Percentiles rank a stretch among this genome's conserved stretches.
phyloP scores from a whole-genome alignment of 2,888 invertebrate genomes.

The Acanthosoma haemorrhoidale region DNA sequence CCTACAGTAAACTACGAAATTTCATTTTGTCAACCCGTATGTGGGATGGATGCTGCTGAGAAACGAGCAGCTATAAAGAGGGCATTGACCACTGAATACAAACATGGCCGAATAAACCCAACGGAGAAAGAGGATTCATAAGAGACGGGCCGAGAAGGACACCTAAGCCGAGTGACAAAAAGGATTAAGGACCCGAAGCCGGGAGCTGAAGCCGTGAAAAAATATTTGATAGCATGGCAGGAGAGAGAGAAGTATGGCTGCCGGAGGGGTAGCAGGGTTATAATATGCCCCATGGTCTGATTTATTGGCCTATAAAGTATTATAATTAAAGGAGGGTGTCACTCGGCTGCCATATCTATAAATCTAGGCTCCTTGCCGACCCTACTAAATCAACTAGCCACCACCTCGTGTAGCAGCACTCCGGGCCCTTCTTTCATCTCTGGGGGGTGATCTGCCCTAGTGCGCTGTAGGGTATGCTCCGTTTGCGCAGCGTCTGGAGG shows the following conservation, averaged over 20 bases:
- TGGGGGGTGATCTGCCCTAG: neutral
- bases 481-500: too few relatives aligned
- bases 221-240: constrained; percentile 4
- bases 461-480: too few relatives aligned
- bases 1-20: too few relatives aligned
- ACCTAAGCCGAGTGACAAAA: constrained; percentile 1
- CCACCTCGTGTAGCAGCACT: constrained; percentile 13
- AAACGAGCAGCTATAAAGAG: too few relatives aligned
- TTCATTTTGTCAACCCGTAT: too few relatives aligned
- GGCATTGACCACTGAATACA: too few relatives aligned
- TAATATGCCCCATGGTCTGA: constrained; percentile 49
- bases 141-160: neutral
- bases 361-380: constrained; percentile 37
- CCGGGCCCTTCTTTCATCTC: constrained; percentile 12
- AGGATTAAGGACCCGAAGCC: constrained; percentile 8
- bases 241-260: constrained; percentile 4
- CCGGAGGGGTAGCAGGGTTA: constrained; percentile 35
- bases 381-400: constrained; percentile 27
- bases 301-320: constrained; percentile 75
- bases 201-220: constrained; percentile 6
- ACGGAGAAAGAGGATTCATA: too few relatives aligned
- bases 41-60: too few relatives aligned
- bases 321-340: constrained; percentile 67
- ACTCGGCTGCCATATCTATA: constrained; percentile 45
- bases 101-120: too few relatives aligned